phyloP scores from a whole-genome alignment of 2,888 invertebrate species.

The Lasioglossum figueresi region DNA sequence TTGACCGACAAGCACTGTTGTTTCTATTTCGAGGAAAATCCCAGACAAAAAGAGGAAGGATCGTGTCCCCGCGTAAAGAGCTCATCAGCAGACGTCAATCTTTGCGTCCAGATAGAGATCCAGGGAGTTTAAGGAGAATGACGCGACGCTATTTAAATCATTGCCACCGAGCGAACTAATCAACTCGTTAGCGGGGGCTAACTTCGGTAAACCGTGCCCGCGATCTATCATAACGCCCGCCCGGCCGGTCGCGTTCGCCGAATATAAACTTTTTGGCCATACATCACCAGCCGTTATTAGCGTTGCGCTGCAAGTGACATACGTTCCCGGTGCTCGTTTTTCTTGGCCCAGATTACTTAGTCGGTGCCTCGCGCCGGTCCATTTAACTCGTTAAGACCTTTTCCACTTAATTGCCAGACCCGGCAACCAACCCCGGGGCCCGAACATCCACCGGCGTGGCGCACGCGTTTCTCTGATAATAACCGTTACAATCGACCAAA shows the following conservation, averaged over 20 bases:
- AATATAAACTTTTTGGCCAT: constrained; percentile 59
- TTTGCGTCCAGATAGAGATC: not conserved
- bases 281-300: constrained; percentile 59
- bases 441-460: not conserved
- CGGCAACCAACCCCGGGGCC: not conserved
- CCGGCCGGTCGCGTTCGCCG: constrained; percentile 27
- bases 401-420: constrained; percentile 40
- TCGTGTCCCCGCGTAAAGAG: not conserved
- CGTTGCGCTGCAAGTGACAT: constrained; percentile 53
- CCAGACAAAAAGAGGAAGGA: not conserved
- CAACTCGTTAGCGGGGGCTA: constrained; percentile 53
- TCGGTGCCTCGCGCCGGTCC: constrained; percentile 26
- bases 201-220: constrained; percentile 38
- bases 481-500: not conserved
- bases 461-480: not conserved
- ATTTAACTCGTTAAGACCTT: constrained; percentile 60
- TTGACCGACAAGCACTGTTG: not conserved
- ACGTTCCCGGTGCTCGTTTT: constrained; percentile 54
- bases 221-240: constrained; percentile 56
- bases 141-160: constrained; percentile 54
- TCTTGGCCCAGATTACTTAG: constrained; percentile 47
- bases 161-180: constrained; percentile 51
- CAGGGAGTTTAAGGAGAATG: not conserved
- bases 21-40: not conserved
- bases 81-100: not conserved